Evolutionary conservation across 2,797 vertebrate genomes (phyloP), one percentile per base, ranked within the genome.

Genomic region (Octomys mimax): DNA sequence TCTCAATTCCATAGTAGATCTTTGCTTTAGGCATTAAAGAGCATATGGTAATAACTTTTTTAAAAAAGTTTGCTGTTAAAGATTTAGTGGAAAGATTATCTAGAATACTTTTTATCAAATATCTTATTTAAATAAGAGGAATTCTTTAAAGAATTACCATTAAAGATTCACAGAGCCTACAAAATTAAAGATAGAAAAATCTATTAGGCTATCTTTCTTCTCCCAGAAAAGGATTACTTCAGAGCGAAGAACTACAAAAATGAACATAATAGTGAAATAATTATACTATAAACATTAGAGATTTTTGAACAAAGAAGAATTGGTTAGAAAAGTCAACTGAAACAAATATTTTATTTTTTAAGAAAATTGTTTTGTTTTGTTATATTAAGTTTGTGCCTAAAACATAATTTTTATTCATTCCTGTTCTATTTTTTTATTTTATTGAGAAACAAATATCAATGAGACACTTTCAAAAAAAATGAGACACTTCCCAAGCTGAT

Each of bases 11-110:
- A 85, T 95, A 92, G 75, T 81, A 92, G 93, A 95, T 97, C 95
- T 97, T 97, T 96, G 97, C 98, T 97, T 97, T 97, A 97, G 95
- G 97, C 98, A 96, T 95, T 97, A 95, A 97, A 97, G 73, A 97
- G 92, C 95, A 97, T 97, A 97, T 96, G 93, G 80, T 97, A 97
- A 97, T 98, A 97, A 97, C 92, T 91, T 96, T 97, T 95, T 86
- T 81, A 62, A 9, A 97, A 97, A 95, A 93, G 93, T 95, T 97
- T 95, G 73, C 96, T 97, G 90, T 97, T 97, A 97, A 97, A 98
- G 97, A 97, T 97, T 97, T 97, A 97, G 95, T 96, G 84, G 39
- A 92, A 96, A 97, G 96, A 98, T 98, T 97, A 97, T 97, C 96
- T 96, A 86, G 80, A 97, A 98, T 97, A 96, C 80, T 97, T 97